These are phyloP conservation scores for Monochamus alternatus DNA, from an alignment of 2,888 invertebrate species.

Conservation along the genomic window DNA sequence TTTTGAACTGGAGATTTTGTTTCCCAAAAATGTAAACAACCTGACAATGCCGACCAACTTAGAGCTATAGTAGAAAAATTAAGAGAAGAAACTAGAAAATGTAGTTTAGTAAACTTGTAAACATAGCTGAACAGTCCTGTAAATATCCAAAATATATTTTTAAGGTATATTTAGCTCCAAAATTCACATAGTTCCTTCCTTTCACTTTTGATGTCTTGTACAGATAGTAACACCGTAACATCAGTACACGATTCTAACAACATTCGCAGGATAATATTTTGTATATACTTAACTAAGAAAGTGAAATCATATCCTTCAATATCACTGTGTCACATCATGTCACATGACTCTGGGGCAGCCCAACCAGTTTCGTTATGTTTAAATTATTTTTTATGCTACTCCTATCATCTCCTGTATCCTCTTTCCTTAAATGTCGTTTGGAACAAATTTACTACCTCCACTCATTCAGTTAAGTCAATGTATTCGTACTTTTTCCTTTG, in stretches of 20 bases:
- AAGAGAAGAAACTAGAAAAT: slow-evolving; percentile 57
- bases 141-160: slow-evolving; percentile 44
- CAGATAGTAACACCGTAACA: slow-evolving; percentile 29
- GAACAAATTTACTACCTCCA: background rate
- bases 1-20: no score
- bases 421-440: background rate
- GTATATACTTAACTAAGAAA: slow-evolving; percentile 19
- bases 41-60: background rate
- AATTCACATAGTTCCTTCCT: slow-evolving; percentile 52
- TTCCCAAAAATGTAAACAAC: background rate
- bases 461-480: background rate
- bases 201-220: slow-evolving; percentile 60
- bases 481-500: background rate
- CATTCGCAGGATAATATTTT: slow-evolving; percentile 8
- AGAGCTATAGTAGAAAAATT: slow-evolving; percentile 22
- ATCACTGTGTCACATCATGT: slow-evolving; percentile 27
- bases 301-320: slow-evolving; percentile 6
- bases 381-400: background rate
- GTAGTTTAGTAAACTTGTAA: slow-evolving; percentile 44
- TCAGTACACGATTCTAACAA: slow-evolving; percentile 13
- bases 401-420: background rate
- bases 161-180: slow-evolving; percentile 50
- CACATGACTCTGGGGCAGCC: slow-evolving; percentile 29
- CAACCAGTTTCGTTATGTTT: slow-evolving; percentile 8
- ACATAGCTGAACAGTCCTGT: slow-evolving; percentile 15